A percentile compares a stretch with the other conserved stretches of the same genome.
Conservation (phyloP, 2,888 invertebrate species). For the Phaedon cochleariae region DNA sequence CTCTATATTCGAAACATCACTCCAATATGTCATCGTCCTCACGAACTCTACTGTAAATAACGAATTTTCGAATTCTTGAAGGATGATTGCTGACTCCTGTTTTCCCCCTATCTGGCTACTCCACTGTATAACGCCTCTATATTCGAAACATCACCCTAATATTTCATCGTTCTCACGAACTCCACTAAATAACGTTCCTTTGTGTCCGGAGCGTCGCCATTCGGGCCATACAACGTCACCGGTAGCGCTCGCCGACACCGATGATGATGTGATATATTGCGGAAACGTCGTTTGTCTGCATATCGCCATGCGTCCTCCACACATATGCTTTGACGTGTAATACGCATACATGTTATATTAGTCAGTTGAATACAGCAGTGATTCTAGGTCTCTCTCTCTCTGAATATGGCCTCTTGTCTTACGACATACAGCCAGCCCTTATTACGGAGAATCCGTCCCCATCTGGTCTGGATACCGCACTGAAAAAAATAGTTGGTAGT, state of each 20-base stretch:
- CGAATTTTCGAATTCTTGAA: too few species aligned
- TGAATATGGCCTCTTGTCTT: too few species aligned
- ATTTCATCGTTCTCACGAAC: neutral
- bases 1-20: neutral
- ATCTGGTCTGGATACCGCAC: too few species aligned
- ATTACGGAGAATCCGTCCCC: too few species aligned
- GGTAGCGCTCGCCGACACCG: neutral
- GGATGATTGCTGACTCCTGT: neutral
- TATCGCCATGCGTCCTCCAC: neutral
- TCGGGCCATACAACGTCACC: neutral
- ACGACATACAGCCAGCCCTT: too few species aligned
- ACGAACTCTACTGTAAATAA: neutral
- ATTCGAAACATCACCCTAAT: neutral
- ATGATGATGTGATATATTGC: constrained; percentile 11
- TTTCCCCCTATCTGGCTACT: neutral
- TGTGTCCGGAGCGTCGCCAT: neutral
- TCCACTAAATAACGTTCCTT: neutral
- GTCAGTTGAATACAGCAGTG: neutral
- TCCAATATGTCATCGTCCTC: neutral
- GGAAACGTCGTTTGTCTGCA: constrained; percentile 11
- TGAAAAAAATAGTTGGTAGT: too few species aligned
- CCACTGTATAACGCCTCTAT: neutral
- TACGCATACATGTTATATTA: neutral
- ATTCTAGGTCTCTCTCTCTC: neutral
- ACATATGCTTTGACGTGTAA: neutral